Evolutionary conservation across 1,140 invertebrate genomes (phyloP).

Genomic region (Lerema accius): DNA sequence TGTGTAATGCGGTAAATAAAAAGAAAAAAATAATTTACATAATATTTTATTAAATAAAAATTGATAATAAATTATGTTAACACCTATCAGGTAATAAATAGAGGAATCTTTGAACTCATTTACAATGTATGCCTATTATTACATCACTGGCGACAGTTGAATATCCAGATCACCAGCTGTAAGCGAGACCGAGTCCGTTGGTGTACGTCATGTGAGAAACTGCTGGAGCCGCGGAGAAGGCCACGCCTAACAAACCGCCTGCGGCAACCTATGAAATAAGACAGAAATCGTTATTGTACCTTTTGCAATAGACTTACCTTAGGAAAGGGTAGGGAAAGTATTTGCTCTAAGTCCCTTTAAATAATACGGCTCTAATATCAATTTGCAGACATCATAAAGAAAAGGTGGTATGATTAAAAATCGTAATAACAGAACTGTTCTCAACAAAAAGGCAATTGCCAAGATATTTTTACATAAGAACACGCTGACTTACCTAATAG

Average conservation of each 20-base stretch:
- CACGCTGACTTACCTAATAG: too few species aligned
- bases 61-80: slow-evolving; percentile 60
- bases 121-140: slow-evolving; percentile 20
- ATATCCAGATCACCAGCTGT: slow-evolving; percentile 76
- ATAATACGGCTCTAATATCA: too few species aligned
- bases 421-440: too few species aligned
- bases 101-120: slow-evolving; percentile 64
- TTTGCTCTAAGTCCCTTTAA: too few species aligned
- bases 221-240: slow-evolving; percentile 86
- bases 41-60: slow-evolving; percentile 42
- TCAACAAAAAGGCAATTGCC: too few species aligned
- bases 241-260: slow-evolving; percentile 80
- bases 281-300: too few species aligned
- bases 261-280: slow-evolving; percentile 71
- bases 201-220: slow-evolving; percentile 87
- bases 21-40: slow-evolving; percentile 24
- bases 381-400: too few species aligned
- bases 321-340: neutral
- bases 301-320: too few species aligned
- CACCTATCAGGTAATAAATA: slow-evolving; percentile 71
- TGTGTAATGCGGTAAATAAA: too few species aligned
- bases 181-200: slow-evolving; percentile 84
- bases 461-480: too few species aligned
- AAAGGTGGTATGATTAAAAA: too few species aligned
- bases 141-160: neutral